Percentiles rank a stretch among this genome's conserved stretches.
phyloP scores from a whole-genome alignment of 2,888 invertebrate species.

The Acronicta alni region DNA sequence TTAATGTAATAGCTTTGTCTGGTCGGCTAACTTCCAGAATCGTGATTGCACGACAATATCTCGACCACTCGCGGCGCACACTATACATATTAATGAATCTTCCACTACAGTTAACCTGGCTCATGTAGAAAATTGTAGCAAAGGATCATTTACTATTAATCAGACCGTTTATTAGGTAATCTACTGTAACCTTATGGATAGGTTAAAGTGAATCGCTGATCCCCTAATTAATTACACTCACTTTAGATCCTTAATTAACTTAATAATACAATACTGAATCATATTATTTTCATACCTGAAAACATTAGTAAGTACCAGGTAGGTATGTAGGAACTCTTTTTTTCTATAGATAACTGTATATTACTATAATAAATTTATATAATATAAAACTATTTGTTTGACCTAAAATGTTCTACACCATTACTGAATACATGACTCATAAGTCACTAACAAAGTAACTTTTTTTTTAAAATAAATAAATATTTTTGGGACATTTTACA shows the following conservation, averaged over 20 bases:
- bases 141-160: constrained; percentile 31
- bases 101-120: constrained; percentile 8
- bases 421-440: too few species aligned
- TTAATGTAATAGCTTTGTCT: constrained; percentile 64
- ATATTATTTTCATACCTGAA: too few species aligned
- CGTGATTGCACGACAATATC: constrained; percentile 44
- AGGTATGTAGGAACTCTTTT: too few species aligned
- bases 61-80: constrained; percentile 36
- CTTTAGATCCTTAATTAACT: not conserved
- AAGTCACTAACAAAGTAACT: too few species aligned
- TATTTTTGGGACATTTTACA: too few species aligned
- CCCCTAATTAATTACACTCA: not conserved
- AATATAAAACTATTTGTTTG: too few species aligned
- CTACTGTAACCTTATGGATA: constrained; percentile 6
- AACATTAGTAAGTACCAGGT: too few species aligned
- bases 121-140: constrained; percentile 27
- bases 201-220: constrained; percentile 2
- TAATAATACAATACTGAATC: too few species aligned
- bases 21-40: constrained; percentile 42
- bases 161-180: constrained; percentile 26
- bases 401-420: too few species aligned
- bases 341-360: too few species aligned
- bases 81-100: constrained; percentile 52
- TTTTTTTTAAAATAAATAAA: too few species aligned
- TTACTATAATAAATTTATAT: too few species aligned